These are phyloP conservation scores for Ochotona princeps DNA, from an alignment of 2,113 vertebrate species.

Conservation along the genomic window DNA sequence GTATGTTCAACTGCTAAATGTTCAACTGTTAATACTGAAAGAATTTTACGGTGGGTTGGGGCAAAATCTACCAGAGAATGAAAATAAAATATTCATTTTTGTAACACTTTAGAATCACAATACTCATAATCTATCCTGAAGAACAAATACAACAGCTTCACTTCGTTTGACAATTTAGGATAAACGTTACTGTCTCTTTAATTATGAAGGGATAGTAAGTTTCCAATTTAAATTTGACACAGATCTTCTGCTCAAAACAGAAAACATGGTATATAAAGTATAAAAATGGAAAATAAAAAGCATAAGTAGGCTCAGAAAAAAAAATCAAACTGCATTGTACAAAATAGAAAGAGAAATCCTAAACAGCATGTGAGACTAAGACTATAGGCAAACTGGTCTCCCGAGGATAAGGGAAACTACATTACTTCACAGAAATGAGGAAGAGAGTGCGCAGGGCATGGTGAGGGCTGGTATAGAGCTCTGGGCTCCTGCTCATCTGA, in stretches of 20 bases:
- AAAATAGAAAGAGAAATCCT: conserved; percentile 23
- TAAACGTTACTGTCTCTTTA: not conserved
- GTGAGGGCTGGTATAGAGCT: not conserved
- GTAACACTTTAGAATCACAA: conserved; percentile 14
- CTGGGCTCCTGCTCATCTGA: not conserved
- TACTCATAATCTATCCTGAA: not conserved
- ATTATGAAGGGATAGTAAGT: not conserved
- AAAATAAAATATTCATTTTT: conserved; percentile 36
- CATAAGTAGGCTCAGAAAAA: not conserved
- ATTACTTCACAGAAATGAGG: not conserved
- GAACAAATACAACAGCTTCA: conserved; percentile 21
- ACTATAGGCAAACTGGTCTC: not conserved
- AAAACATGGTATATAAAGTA: conserved; percentile 5
- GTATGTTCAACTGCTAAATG: not conserved
- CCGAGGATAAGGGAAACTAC: not conserved
- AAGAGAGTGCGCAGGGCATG: not conserved
- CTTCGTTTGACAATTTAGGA: conserved; percentile 19
- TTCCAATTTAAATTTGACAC: conserved; percentile 25
- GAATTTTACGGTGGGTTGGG: not conserved
- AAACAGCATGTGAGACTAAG: not conserved
- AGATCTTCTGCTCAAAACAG: not conserved
- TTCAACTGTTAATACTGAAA: conserved; percentile 6
- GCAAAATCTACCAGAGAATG: not conserved
- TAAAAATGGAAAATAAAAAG: not conserved
- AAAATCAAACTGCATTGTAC: not conserved